A percentile compares a stretch with the other conserved stretches of the same genome.
Evolutionary conservation across 1,140 invertebrate genomes (phyloP).

Genomic region (Aphelinus certus): DNA sequence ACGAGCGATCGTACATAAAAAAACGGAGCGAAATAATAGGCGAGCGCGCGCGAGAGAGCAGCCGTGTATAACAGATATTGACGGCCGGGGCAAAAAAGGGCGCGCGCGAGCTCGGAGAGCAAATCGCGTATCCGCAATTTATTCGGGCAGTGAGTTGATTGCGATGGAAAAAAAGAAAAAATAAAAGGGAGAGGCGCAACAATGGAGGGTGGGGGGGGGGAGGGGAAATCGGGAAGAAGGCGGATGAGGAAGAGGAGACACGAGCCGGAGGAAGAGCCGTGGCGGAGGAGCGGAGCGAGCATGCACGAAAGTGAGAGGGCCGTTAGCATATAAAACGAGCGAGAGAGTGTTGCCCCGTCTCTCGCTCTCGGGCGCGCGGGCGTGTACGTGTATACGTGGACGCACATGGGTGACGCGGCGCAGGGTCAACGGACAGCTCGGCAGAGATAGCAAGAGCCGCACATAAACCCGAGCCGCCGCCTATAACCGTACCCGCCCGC

Average conservation of each 20-base stretch:
- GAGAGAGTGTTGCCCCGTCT: no score
- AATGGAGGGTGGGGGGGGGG: not conserved
- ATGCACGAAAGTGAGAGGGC: slow-evolving; percentile 34
- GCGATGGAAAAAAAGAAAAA: not conserved
- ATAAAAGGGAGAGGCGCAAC: not conserved
- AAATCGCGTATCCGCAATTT: slow-evolving; percentile 32
- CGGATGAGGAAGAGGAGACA: not conserved
- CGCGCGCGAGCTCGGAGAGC: slow-evolving; percentile 3
- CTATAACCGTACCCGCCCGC: no score
- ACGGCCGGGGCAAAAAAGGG: not conserved
- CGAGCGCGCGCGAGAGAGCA: not conserved
- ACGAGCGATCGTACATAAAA: no score
- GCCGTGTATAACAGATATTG: not conserved
- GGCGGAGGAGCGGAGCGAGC: not conserved
- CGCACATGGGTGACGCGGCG: no score
- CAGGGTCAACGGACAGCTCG: no score
- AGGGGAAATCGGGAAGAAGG: not conserved
- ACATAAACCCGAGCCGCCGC: no score
- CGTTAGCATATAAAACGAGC: not conserved
- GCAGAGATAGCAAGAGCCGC: no score
- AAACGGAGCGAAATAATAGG: not conserved
- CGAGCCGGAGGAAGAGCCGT: not conserved
- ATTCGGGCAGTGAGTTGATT: slow-evolving; percentile 32
- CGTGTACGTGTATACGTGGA: no score
- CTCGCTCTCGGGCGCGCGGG: no score